Percentiles rank a stretch among this genome's conserved stretches.
These are phyloP conservation scores for Coelopa pilipes DNA, from an alignment of 2,888 invertebrate species.

Conservation along the genomic window DNA sequence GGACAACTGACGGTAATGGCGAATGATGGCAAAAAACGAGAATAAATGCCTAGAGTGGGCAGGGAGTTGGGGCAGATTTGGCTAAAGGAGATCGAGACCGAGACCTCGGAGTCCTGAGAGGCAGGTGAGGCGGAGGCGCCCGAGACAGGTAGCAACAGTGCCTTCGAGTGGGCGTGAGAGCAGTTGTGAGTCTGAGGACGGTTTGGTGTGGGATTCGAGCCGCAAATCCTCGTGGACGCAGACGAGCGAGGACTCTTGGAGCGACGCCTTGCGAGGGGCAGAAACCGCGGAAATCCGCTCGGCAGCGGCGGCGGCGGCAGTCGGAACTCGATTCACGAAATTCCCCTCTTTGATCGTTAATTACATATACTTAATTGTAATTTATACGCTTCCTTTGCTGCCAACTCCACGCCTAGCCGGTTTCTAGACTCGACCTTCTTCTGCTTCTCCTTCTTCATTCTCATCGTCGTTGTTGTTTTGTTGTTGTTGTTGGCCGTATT, in stretches of 20 bases:
- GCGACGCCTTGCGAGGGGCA: background rate
- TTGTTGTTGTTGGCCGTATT: constrained; percentile 1
- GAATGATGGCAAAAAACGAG: background rate
- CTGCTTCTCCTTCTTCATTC: background rate
- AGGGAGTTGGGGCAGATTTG: background rate
- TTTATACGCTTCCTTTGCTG: constrained; percentile 32
- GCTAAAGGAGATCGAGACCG: no score
- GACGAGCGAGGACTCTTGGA: no score
- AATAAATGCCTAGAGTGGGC: background rate
- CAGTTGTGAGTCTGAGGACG: background rate
- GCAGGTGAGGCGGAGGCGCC: no score
- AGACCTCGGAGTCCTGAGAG: no score
- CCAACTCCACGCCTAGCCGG: background rate
- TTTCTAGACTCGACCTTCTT: background rate
- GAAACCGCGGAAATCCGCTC: no score
- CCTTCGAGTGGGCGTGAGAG: no score
- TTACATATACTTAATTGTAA: constrained; percentile 38
- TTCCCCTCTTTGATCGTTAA: constrained; percentile 36
- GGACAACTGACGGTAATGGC: background rate
- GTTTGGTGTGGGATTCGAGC: background rate
- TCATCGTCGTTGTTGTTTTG: background rate
- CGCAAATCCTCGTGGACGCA: no score
- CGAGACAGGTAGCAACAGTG: no score
- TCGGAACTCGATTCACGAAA: constrained; percentile 2
- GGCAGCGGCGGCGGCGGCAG: background rate